phyloP scores from a whole-genome alignment of 1,140 invertebrate genomes.

The Drosophila obscura region DNA sequence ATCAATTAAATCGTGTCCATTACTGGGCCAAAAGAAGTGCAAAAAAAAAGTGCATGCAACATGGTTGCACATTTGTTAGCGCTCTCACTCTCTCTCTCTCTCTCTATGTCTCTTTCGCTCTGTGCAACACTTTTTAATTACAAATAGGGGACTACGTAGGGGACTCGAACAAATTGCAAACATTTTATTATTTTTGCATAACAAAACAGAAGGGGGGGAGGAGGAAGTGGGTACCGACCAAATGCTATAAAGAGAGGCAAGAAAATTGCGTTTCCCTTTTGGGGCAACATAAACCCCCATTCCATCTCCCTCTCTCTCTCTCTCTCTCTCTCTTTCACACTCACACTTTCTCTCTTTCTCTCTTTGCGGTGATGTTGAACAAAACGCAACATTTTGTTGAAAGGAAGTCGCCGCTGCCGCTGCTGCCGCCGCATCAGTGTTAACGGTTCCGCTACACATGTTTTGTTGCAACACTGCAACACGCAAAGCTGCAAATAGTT shows the following conservation, averaged over 20 bases:
- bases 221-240: background rate
- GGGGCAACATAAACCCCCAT: background rate
- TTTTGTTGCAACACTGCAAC: conserved; percentile 48
- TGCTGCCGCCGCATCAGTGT: conserved; percentile 50
- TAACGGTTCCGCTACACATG: conserved; percentile 48
- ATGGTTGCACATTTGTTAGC: conserved; percentile 25
- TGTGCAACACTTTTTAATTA: conserved; percentile 49
- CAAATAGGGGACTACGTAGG: conserved; percentile 42
- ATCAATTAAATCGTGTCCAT: conserved; percentile 46
- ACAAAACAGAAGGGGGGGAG: conserved; percentile 13
- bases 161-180: conserved; percentile 47
- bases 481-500: conserved; percentile 48
- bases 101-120: too few species aligned
- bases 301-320: conserved; percentile 2
- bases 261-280: conserved; percentile 39
- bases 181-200: conserved; percentile 56
- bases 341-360: too few species aligned
- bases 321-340: background rate
- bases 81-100: background rate
- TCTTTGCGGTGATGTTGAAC: conserved; percentile 42
- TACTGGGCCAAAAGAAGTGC: conserved; percentile 10
- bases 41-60: conserved; percentile 5
- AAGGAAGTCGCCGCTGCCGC: conserved; percentile 14
- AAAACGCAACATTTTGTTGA: conserved; percentile 60
- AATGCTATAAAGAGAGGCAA: conserved; percentile 11